Evolutionary conservation across 2,888 invertebrate species (phyloP), one percentile per base, ranked within the genome.

Genomic region (Pterostichus madidus): DNA sequence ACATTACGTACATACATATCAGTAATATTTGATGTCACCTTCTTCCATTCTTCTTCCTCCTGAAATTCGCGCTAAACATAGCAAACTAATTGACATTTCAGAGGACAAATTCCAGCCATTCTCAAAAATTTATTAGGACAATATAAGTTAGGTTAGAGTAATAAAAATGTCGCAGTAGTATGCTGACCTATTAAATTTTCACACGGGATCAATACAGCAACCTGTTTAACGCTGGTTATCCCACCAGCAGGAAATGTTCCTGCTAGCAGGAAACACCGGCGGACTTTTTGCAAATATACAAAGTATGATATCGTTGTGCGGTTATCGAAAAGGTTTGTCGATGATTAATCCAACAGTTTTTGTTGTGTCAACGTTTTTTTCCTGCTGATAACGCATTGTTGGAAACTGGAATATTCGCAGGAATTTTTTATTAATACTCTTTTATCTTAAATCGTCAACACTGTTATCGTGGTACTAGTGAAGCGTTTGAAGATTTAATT

Each of bases 131-230:
- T 24, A 56, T 24, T 10, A 73, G 44, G 46, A 17, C 31, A 31
- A 73, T 73, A 44, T 52, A 15, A 49, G 73, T 46, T 46, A 73
- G 44, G 73, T 32, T 53, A 68, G 44, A 8, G 31, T 46, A 73
- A 73, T 73, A 49, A 24, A 49, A 46, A 8, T 73, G 73, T 73
- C 73, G 46, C 73, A 17, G 49, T 73, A 49, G n/a, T 77, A 56
- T 77, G 17, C 44, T 79, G 79, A 79, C 79, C 79, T 79, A 79
- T 79, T 61, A 79, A 78, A 79, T 79, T 61, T 46, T 79, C 64
- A 79, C 79, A 52, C 53, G 13, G 24, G 49, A 79, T 79, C 79
- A 79, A 79, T 79, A 79, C 17, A 24, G 64, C 64, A 79, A 79
- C 46, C 46, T 79, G 79, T 64, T 64, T 61, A n/a, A 79, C 79